These are phyloP conservation scores for Stylophora pistillata DNA, from an alignment of 64 coral and sea anemone genomes.

Conservation along the genomic window DNA sequence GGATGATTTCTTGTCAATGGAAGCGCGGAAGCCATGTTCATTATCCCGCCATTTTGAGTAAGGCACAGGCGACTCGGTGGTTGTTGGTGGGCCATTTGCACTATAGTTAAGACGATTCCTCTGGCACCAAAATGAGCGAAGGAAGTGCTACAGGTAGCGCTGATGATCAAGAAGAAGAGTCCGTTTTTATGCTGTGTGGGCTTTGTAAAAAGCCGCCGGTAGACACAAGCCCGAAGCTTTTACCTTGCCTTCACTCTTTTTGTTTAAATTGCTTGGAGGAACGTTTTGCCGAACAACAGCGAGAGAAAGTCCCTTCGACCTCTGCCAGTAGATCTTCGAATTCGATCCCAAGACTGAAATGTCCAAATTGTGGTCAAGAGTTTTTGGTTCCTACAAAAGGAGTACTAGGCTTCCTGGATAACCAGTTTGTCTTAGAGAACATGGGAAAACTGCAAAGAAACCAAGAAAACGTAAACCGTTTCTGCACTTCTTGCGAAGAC, in stretches of 20 bases:
- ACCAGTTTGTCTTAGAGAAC: conserved; percentile 94
- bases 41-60: conserved; percentile 38
- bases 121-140: conserved; percentile 67
- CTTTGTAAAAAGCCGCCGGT: conserved; percentile 77
- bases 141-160: conserved; percentile 12
- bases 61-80: not conserved
- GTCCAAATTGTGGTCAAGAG: conserved; percentile 96
- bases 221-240: conserved; percentile 78
- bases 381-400: conserved; percentile 94
- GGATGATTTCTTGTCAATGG: conserved; percentile 45
- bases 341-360: conserved; percentile 82
- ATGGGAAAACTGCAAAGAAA: conserved; percentile 74
- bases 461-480: conserved; percentile 74
- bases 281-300: conserved; percentile 76
- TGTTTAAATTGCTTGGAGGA: conserved; percentile 87
- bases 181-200: conserved; percentile 84
- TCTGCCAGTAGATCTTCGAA: conserved; percentile 46
- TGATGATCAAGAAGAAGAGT: conserved; percentile 72
- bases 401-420: conserved; percentile 90
- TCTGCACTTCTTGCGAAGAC: conserved; percentile 99
- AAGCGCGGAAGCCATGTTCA: conserved; percentile 43
- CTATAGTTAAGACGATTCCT: not conserved
- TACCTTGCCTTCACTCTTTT: conserved; percentile 98
- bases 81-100: conserved; percentile 9
- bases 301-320: conserved; percentile 48